These are phyloP conservation scores for Bolborhynchus lineola DNA, from an alignment of 2,113 vertebrate genomes.

Conservation along the genomic window DNA sequence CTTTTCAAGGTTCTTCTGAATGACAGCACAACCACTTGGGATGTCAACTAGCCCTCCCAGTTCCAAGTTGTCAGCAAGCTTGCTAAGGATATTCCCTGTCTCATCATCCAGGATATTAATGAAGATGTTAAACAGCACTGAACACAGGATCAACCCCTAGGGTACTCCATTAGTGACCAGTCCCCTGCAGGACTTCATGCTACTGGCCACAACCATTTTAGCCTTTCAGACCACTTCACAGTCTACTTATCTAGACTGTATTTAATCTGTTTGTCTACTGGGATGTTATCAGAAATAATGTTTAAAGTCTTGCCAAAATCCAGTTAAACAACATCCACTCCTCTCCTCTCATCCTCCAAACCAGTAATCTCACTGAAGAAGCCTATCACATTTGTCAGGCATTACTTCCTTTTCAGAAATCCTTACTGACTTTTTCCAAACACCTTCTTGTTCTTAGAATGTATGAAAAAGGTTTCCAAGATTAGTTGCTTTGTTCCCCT, in stretches of 20 bases:
- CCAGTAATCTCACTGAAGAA: neutral
- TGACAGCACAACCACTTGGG: neutral
- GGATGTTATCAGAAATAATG: neutral
- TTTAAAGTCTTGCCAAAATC: neutral
- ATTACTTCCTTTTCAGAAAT: neutral
- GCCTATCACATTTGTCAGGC: neutral
- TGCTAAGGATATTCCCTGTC: neutral
- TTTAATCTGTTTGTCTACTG: neutral
- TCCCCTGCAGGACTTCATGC: neutral
- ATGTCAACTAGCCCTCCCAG: neutral
- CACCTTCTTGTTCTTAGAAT: neutral
- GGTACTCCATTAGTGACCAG: neutral
- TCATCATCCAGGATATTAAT: neutral
- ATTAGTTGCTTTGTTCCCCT: neutral
- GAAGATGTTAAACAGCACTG: neutral
- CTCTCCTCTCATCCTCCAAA: neutral
- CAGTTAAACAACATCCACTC: neutral
- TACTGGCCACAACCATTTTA: neutral
- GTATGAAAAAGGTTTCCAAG: neutral
- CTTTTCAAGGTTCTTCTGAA: neutral
- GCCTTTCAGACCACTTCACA: neutral
- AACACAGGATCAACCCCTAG: neutral
- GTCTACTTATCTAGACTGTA: neutral
- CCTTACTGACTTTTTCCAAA: neutral
- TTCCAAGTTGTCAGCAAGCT: neutral